phyloP scores from a whole-genome alignment of 1,140 invertebrate species.

The Arctopsyche grandis region DNA sequence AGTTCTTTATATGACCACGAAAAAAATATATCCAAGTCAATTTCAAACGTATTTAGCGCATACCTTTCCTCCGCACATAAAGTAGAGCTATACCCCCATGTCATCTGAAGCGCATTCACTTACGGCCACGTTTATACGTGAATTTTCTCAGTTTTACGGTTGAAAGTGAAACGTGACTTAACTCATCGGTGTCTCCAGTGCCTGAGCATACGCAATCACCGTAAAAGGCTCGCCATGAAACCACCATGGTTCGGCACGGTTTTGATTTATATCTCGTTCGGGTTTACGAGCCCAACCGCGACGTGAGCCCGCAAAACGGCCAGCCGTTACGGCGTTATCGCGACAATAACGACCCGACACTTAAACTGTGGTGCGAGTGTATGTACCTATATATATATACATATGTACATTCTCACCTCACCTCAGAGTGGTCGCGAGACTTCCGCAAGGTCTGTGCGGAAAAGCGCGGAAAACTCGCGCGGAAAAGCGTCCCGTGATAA shows the following conservation, averaged over 20 bases:
- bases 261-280: conserved; percentile 11
- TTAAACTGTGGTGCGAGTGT: too few relatives aligned
- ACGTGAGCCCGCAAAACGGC: not conserved
- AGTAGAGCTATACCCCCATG: too few relatives aligned
- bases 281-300: not conserved
- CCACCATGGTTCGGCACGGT: not conserved
- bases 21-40: too few relatives aligned
- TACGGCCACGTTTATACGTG: too few relatives aligned
- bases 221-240: not conserved
- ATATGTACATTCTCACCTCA: too few relatives aligned
- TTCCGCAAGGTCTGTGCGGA: not conserved
- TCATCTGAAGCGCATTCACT: too few relatives aligned
- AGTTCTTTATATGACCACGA: too few relatives aligned
- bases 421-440: not conserved
- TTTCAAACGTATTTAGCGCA: too few relatives aligned
- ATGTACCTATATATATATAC: too few relatives aligned
- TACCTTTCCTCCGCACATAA: too few relatives aligned
- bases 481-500: not conserved
- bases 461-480: not conserved
- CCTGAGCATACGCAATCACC: conserved; percentile 14
- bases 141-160: too few relatives aligned
- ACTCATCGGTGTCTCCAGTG: not conserved
- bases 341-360: not conserved
- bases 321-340: not conserved
- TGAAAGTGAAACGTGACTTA: conserved; percentile 5